Evolutionary conservation across 2,888 invertebrate species (phyloP).

Genomic region (Luffia ferchaultella): DNA sequence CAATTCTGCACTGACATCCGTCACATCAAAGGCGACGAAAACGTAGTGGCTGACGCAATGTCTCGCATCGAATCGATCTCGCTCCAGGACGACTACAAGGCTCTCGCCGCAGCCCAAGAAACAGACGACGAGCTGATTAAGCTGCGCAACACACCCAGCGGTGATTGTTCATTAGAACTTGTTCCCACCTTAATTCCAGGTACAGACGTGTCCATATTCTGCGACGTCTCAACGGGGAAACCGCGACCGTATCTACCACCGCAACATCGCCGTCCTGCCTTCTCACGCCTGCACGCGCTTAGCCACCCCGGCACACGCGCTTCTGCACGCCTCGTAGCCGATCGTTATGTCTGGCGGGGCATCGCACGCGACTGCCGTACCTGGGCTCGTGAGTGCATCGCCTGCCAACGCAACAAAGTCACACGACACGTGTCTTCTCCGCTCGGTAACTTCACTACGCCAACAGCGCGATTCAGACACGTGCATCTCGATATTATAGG

Average conservation of each 20-base stretch:
- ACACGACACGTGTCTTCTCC: conserved; percentile 10
- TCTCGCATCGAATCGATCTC: conserved; percentile 8
- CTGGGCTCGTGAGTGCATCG: conserved; percentile 20
- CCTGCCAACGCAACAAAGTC: conserved; percentile 23
- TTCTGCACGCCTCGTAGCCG: conserved; percentile 15
- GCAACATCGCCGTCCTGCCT: neutral
- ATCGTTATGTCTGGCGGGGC: conserved; percentile 27
- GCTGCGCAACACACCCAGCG: neutral
- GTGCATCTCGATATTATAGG: too few species aligned
- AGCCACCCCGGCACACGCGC: conserved; percentile 9
- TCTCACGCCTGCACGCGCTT: conserved; percentile 2
- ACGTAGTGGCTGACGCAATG: conserved; percentile 10
- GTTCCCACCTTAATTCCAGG: conserved; percentile 11
- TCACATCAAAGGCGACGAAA: conserved; percentile 8
- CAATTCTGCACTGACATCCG: conserved; percentile 20
- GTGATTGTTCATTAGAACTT: conserved; percentile 9
- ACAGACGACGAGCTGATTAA: conserved; percentile 14
- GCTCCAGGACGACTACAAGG: conserved; percentile 3
- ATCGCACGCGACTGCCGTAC: conserved; percentile 21
- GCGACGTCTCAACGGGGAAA: conserved; percentile 5
- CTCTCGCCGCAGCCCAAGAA: conserved; percentile 11
- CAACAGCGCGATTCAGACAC: too few species aligned
- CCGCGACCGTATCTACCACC: conserved; percentile 5
- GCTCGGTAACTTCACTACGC: too few species aligned
- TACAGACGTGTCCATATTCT: conserved; percentile 5